Evolutionary conservation across 2,888 invertebrate species (phyloP).

Genomic region (Xestoiulus laeticollis): DNA sequence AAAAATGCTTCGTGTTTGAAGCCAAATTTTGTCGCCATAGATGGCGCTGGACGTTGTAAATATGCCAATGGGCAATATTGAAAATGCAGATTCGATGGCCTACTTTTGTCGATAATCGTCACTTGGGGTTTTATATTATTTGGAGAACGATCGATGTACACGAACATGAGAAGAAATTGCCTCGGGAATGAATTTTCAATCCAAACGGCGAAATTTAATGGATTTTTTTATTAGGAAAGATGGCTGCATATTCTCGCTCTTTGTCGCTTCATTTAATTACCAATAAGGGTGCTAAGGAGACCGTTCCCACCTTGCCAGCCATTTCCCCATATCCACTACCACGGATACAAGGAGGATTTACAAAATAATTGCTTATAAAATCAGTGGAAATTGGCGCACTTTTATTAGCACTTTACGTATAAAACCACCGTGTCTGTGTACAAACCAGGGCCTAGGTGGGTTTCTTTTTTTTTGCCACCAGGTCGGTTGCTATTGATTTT

Average conservation of each 20-base stretch:
- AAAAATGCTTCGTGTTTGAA: too few relatives aligned
- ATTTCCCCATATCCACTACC: background rate
- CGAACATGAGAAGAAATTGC: background rate
- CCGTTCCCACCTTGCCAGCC: background rate
- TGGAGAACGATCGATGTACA: background rate
- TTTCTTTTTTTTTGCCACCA: background rate
- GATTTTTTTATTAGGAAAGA: constrained; percentile 6
- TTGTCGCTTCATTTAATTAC: constrained; percentile 39
- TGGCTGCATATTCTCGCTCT: background rate
- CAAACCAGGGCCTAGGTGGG: background rate
- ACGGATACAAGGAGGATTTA: background rate
- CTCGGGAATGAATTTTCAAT: constrained; percentile 36
- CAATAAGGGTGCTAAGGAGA: background rate
- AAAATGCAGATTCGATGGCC: constrained; percentile 24
- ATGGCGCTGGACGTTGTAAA: background rate
- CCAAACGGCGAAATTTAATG: constrained; percentile 11
- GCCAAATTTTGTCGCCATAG: background rate
- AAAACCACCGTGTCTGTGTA: background rate
- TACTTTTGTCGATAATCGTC: constrained; percentile 19
- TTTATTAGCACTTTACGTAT: background rate
- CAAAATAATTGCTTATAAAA: constrained; percentile 40
- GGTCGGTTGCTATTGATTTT: constrained; percentile 18
- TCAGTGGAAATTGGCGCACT: background rate
- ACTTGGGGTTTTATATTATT: background rate
- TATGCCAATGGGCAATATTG: background rate